A percentile compares a stretch with the other conserved stretches of the same genome.
These are phyloP conservation scores for Lasioglossum marginatum DNA, from an alignment of 2,888 invertebrate genomes.

Conservation along the genomic window DNA sequence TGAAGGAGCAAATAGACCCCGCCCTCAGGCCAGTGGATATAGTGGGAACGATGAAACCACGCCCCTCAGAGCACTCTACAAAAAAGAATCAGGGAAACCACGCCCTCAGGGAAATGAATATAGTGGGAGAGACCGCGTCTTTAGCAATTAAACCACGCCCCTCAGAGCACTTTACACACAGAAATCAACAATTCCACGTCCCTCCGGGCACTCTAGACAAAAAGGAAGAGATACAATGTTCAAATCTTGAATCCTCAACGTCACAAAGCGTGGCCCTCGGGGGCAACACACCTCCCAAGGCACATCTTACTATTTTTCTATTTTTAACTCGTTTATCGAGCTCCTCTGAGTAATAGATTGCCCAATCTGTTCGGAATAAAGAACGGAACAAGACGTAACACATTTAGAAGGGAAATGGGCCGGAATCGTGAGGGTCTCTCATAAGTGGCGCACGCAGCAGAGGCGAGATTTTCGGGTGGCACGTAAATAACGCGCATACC, in stretches of 20 bases:
- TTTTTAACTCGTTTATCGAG: not conserved
- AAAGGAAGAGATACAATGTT: not conserved
- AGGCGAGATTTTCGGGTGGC: slow-evolving; percentile 53
- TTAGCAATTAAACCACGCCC: not conserved
- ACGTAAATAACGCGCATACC: slow-evolving; percentile 55
- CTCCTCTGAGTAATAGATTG: not conserved
- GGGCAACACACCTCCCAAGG: not conserved
- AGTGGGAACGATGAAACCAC: not conserved
- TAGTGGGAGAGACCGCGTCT: not conserved
- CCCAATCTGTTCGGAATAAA: not conserved
- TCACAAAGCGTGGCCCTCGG: too few species aligned
- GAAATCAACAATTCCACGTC: not conserved
- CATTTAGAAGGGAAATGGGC: not conserved
- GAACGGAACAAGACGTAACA: not conserved
- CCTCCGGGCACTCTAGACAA: not conserved
- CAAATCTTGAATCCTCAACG: not conserved
- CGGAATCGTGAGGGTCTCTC: not conserved
- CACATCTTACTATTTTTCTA: not conserved
- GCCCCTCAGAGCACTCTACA: too few species aligned
- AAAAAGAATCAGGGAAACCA: not conserved
- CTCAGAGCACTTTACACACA: not conserved
- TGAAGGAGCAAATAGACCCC: not conserved
- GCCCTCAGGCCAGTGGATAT: not conserved
- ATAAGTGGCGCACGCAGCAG: slow-evolving; percentile 9
- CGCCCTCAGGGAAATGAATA: not conserved